Percentiles rank a stretch among this genome's conserved stretches.
Evolutionary conservation across 53 echinoderm and acorn worm species (phyloP).

Genomic region (Echinarachnius parma): DNA sequence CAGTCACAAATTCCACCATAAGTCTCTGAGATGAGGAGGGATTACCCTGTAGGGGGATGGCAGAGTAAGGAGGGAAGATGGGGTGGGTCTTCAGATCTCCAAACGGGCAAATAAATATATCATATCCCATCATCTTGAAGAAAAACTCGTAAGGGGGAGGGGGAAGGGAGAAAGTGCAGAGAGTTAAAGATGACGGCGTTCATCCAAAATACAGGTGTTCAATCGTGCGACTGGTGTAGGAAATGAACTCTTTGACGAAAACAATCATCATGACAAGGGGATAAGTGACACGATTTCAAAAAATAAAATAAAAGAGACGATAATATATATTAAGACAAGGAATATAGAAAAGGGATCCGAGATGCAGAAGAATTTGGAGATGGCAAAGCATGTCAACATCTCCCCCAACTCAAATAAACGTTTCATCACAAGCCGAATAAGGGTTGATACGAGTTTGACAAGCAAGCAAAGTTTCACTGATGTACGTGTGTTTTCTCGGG

Average conservation of each 20-base stretch:
- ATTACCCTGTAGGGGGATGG: constrained; percentile 9
- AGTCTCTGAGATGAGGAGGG: constrained; percentile 35
- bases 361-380: constrained; percentile 40
- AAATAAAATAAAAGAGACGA: neutral
- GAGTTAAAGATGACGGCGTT: constrained; percentile 34
- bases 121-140: no score
- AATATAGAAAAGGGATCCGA: constrained; percentile 15
- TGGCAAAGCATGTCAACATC: no score
- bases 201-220: constrained; percentile 42
- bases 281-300: constrained; percentile 30
- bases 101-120: constrained; percentile 47
- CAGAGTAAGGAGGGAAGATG: constrained; percentile 15
- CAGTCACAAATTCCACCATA: constrained; percentile 25
- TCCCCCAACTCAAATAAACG: constrained; percentile 47
- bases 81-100: no score
- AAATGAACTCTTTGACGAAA: constrained; percentile 37
- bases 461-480: no score
- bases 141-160: constrained; percentile 17
- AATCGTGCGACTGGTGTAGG: constrained; percentile 18
- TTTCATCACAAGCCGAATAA: constrained; percentile 43
- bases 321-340: no score
- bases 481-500: no score
- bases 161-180: no score
- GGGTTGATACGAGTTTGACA: no score
- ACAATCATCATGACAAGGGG: constrained; percentile 7